phyloP scores from a whole-genome alignment of 2,113 vertebrate genomes.

The Poeciliopsis retropinna region DNA sequence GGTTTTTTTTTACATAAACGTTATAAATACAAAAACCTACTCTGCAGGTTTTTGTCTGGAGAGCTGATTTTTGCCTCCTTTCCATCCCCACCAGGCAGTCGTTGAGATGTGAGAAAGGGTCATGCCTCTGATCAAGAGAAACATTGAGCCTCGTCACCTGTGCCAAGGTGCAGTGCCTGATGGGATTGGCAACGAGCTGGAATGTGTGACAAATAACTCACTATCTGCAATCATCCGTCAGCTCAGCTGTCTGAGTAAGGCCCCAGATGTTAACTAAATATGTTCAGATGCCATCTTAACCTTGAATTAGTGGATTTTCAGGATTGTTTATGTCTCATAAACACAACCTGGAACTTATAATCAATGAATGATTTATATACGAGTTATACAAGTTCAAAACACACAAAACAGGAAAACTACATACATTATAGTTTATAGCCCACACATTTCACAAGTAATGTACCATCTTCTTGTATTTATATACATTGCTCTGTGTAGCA shows the following conservation, averaged over 20 bases:
- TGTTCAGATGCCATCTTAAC: not conserved
- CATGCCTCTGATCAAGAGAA: slow-evolving; percentile 97
- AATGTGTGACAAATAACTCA: slow-evolving; percentile 83
- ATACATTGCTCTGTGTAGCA: no score
- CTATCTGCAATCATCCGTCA: slow-evolving; percentile 94
- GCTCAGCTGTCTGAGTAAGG: slow-evolving; percentile 95
- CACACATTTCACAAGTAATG: not conserved
- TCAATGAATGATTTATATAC: not conserved
- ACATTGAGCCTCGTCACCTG: slow-evolving; percentile 91
- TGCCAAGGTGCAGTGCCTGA: slow-evolving; percentile 89
- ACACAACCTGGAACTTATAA: not conserved
- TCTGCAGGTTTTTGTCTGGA: not conserved
- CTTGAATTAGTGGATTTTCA: not conserved
- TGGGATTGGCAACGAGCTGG: slow-evolving; percentile 89
- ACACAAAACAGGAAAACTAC: no score
- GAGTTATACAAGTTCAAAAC: not conserved
- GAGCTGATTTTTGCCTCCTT: slow-evolving; percentile 10
- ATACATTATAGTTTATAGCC: not conserved
- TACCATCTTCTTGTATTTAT: not conserved
- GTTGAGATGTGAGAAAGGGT: slow-evolving; percentile 56
- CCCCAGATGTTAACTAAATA: not conserved
- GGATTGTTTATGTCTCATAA: not conserved
- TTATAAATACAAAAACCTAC: not conserved
- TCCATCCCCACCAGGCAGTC: slow-evolving; percentile 25
- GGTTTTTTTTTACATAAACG: not conserved